Percentiles rank a stretch among this genome's conserved stretches.
These are phyloP conservation scores for Apamea monoglypha DNA, from an alignment of 2,888 invertebrate genomes.

Conservation along the genomic window DNA sequence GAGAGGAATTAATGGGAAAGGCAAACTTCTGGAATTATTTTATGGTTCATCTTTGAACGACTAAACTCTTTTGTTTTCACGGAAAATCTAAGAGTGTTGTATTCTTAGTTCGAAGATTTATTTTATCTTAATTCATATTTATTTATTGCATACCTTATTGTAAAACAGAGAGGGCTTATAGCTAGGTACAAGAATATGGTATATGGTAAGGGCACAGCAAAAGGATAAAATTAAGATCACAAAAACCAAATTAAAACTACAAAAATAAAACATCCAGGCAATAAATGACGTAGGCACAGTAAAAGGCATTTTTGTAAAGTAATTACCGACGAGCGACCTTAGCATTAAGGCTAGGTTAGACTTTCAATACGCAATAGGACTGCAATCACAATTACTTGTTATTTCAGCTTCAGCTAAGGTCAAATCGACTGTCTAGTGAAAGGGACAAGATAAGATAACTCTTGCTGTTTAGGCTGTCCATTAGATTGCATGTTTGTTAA, in stretches of 20 bases:
- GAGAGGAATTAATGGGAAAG: neutral
- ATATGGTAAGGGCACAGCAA: no score
- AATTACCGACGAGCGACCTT: slow-evolving; percentile 16
- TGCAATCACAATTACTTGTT: slow-evolving; percentile 22
- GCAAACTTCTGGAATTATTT: neutral
- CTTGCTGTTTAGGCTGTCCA: neutral
- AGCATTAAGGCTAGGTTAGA: neutral
- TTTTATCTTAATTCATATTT: neutral
- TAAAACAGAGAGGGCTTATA: no score
- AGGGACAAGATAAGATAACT: slow-evolving; percentile 20
- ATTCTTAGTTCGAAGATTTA: neutral
- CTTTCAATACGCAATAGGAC: neutral
- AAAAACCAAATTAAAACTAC: neutral
- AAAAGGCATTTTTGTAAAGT: neutral
- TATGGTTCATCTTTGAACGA: neutral
- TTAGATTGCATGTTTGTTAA: neutral
- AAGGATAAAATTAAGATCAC: neutral
- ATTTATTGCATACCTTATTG: no score
- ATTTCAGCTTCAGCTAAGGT: neutral
- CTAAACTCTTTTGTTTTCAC: neutral
- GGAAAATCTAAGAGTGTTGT: neutral
- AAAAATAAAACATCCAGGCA: neutral
- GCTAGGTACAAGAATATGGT: no score
- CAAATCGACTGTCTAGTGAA: slow-evolving; percentile 7
- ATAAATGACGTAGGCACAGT: neutral